A percentile compares a stretch with the other conserved stretches of the same genome.
Conservation (phyloP, 2,113 vertebrate genomes). For the Cebus imitator region DNA sequence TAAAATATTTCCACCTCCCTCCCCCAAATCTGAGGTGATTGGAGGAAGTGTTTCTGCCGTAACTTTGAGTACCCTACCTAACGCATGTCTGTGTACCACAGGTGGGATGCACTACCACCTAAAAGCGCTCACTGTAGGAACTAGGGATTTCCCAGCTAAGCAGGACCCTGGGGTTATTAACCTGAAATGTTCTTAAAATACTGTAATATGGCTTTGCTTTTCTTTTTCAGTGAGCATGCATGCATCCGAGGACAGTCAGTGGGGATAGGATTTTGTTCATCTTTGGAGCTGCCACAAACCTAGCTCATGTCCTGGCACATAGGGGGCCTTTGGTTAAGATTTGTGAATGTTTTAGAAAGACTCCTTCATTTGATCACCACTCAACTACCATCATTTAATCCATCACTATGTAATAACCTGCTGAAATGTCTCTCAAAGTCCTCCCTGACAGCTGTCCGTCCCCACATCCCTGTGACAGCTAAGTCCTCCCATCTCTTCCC, state of each 20-base stretch:
- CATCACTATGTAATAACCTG: background rate
- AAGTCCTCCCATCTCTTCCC: background rate
- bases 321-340: background rate
- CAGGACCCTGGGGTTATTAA: background rate
- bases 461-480: too few relatives aligned
- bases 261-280: background rate
- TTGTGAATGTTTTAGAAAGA: background rate
- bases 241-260: background rate
- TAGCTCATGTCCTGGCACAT: background rate
- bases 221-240: background rate
- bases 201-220: background rate
- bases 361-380: background rate
- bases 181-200: background rate
- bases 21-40: background rate
- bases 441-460: background rate
- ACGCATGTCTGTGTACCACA: fast-evolving
- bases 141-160: background rate
- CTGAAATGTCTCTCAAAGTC: background rate
- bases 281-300: background rate
- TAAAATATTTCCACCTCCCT: background rate
- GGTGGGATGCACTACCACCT: background rate
- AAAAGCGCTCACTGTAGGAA: background rate
- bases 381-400: background rate
- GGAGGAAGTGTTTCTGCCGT: background rate
- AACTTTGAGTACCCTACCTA: background rate